Conservation (phyloP, 2,113 vertebrate species). For the Bubo scandiacus region DNA sequence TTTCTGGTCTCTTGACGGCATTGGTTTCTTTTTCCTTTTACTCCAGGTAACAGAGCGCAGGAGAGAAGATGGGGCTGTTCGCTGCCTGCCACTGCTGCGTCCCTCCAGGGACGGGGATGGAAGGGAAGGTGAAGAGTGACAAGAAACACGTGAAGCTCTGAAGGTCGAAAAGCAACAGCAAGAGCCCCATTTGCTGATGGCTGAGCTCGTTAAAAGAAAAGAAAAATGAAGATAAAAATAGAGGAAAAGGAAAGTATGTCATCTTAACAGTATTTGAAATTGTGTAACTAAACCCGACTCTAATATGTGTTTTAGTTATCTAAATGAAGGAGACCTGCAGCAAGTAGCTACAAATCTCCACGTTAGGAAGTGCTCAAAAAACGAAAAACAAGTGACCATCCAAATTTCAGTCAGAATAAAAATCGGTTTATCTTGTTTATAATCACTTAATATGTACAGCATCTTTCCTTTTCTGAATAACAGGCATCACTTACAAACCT, state of each 20-base stretch:
- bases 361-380: not conserved
- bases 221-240: not conserved
- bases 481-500: conserved; percentile 54
- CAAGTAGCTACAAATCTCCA: not conserved
- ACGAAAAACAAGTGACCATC: not conserved
- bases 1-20: not conserved
- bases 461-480: conserved; percentile 43
- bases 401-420: not conserved
- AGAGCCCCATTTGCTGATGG: rapidly evolving
- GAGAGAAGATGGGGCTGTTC: not conserved
- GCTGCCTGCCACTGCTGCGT: rapidly evolving
- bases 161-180: not conserved
- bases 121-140: not conserved
- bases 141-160: rapidly evolving
- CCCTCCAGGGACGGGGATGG: not conserved
- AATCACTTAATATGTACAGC: not conserved
- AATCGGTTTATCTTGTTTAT: not conserved
- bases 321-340: not conserved
- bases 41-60: not conserved
- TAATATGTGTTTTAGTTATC: not conserved
- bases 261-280: not conserved
- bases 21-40: not conserved
- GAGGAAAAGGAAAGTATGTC: not conserved
- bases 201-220: not conserved
- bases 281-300: not conserved